A percentile compares a stretch with the other conserved stretches of the same genome.
phyloP scores from a whole-genome alignment of 2,113 vertebrate genomes.

The Crotalus horridus region DNA sequence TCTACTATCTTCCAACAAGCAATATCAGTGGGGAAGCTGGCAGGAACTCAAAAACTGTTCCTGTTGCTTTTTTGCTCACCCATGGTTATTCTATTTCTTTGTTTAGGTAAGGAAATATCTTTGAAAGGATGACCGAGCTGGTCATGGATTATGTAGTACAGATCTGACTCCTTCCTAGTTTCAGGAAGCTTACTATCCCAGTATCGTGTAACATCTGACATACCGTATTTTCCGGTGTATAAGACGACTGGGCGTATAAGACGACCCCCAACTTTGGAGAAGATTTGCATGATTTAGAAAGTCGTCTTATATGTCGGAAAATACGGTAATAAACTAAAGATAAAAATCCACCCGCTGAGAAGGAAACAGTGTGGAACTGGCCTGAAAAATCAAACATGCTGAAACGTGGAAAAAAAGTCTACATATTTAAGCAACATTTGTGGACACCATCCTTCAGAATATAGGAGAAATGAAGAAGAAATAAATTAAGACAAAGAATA shows the following conservation, averaged over 20 bases:
- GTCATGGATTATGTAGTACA: background rate
- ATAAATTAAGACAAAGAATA: background rate
- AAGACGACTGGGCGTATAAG: too few species aligned
- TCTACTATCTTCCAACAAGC: too few species aligned
- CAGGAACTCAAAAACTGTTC: too few species aligned
- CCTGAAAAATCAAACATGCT: background rate
- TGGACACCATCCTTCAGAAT: background rate
- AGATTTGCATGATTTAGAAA: too few species aligned
- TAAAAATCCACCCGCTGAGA: background rate
- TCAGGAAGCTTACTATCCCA: background rate
- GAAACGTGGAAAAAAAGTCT: background rate
- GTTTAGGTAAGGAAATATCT: too few species aligned
- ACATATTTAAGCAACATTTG: background rate
- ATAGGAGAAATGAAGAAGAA: background rate
- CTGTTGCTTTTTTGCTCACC: too few species aligned
- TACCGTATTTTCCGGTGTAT: too few species aligned
- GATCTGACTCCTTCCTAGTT: background rate
- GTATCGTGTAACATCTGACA: background rate
- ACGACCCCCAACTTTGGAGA: too few species aligned
- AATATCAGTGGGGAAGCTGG: too few species aligned
- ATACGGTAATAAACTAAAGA: background rate
- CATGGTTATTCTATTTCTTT: too few species aligned
- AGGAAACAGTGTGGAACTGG: background rate
- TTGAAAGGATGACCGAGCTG: too few species aligned
- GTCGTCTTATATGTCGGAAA: too few species aligned